Evolutionary conservation across 2,113 vertebrate species (phyloP), one percentile per base, ranked within the genome.

Genomic region (Ptyas mucosa): DNA sequence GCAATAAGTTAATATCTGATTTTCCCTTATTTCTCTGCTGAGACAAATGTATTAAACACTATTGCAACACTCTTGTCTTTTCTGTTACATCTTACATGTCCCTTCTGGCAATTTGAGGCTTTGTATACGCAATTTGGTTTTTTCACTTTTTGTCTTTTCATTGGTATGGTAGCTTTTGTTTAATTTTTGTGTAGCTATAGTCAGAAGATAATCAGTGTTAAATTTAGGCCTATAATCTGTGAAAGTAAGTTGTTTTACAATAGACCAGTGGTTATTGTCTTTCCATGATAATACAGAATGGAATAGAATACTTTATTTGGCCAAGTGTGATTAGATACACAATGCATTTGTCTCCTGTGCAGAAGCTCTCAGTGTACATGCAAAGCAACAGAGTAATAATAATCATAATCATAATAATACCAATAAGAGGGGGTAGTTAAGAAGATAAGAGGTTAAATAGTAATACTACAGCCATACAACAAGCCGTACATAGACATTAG

Each of bases 21-120:
- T 58, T 91, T 91, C 85, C 86, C 26, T 93, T 57, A 81, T 90
- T 53, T 89, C n/a, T 89, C 85, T 92, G 91, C 64, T 92, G 93
- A 92, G 86, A 88, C 64, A 95, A 90, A 87, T 81, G 89, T 57
- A 26, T 81, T 49, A 21, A 93, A 26, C 29, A 61, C 34, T 93
- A n/a, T 92, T 9, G 39, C 0, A 0, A 0, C 90, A 91, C 7
- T 81, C 34, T 69, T n/a, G 18, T 5, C 26, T n/a, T 21, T 43
- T 52, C 88, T 88, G 20, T 20, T 91, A 90, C 90, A 69, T 49
- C 85, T 87, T 87, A 18, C 18, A 85, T 88, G 89, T 49, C 18
- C 88, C 87, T 53, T 57, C n/a, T 34, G 34, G 75, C 18, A 34
- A 81, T 39, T 21, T 43, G 34, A 11, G 15, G 39, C 88, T 46